Conservation (phyloP, 30 jellyfish, hydroid and myxozoan species). For the Hydractinia symbiolongicarpus region DNA sequence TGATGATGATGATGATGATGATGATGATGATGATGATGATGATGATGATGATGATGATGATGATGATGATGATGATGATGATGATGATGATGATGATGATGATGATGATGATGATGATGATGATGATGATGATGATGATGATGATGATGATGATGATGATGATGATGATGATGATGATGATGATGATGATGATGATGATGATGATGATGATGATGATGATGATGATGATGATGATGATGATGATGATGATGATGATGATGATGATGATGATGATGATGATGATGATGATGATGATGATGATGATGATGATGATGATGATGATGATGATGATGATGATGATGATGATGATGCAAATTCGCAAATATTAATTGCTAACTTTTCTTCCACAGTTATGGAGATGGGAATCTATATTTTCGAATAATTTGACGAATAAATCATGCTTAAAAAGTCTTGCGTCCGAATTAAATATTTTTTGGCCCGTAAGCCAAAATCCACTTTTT, state of each 20-base stretch:
- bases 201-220: conserved; percentile 10
- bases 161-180: conserved; percentile 8
- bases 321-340: conserved; percentile 10
- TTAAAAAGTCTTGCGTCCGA: too few species aligned
- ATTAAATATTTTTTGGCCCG: too few species aligned
- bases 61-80: conserved; percentile 1
- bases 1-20: too few species aligned
- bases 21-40: too few species aligned
- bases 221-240: conserved; percentile 11
- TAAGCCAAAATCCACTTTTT: too few species aligned
- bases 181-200: conserved; percentile 9
- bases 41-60: too few species aligned
- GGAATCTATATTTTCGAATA: too few species aligned
- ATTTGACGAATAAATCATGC: too few species aligned
- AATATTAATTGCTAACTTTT: neutral
- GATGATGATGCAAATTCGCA: neutral
- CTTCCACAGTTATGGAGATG: too few species aligned
- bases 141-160: conserved; percentile 7
- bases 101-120: conserved; percentile 8
- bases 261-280: conserved; percentile 10
- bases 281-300: conserved; percentile 11
- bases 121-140: conserved; percentile 7
- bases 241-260: conserved; percentile 11
- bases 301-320: conserved; percentile 11
- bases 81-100: conserved; percentile 1